A percentile compares a stretch with the other conserved stretches of the same genome.
Evolutionary conservation across 2,888 invertebrate species (phyloP).

Genomic region (Perithous albicinctus): DNA sequence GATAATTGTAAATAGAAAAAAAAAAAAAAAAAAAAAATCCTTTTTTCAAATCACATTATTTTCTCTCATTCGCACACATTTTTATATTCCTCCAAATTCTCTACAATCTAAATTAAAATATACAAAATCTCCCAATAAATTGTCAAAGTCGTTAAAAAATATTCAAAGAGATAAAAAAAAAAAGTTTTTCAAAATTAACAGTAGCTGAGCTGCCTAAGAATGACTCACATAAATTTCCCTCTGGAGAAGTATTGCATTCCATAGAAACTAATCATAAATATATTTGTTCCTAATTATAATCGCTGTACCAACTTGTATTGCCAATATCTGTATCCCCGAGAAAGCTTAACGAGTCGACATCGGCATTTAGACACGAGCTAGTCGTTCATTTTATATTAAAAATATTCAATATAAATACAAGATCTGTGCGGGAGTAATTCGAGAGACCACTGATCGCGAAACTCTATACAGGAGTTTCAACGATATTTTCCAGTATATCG

Average conservation of each 20-base stretch:
- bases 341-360: conserved; percentile 40
- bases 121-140: too few relatives aligned
- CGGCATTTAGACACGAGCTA: background rate
- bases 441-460: background rate
- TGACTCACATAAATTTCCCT: background rate
- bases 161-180: too few relatives aligned
- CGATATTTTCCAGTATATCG: conserved; percentile 8
- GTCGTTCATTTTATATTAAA: background rate
- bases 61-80: too few relatives aligned
- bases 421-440: background rate
- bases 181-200: too few relatives aligned
- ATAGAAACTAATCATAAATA: background rate
- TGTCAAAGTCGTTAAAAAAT: too few relatives aligned
- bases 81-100: too few relatives aligned
- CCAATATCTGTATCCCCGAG: conserved; percentile 17
- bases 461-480: conserved; percentile 3
- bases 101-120: too few relatives aligned
- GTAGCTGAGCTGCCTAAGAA: too few relatives aligned
- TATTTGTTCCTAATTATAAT: background rate
- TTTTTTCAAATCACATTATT: too few relatives aligned
- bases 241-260: background rate
- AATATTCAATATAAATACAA: conserved; percentile 12
- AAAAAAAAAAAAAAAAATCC: too few relatives aligned
- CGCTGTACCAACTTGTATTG: background rate
- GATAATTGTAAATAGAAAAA: too few relatives aligned